Base-by-base conservation (phyloP, 1,140 invertebrate species). In the Lethrus apterus region DNA sequence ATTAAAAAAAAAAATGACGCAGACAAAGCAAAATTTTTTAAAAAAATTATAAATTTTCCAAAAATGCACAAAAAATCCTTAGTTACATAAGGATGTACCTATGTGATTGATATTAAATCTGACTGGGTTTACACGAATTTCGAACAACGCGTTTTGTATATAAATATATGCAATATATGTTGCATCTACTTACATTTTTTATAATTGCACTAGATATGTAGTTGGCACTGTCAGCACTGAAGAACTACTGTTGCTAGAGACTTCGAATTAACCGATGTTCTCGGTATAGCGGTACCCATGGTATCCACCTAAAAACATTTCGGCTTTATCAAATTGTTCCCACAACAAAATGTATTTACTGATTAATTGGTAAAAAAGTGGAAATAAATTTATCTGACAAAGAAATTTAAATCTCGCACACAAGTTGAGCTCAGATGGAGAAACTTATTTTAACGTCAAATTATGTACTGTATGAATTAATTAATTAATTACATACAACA, bases 271-370 rank as follows among this genome's bases (percentile, higher is more conserved):
- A 46, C 31, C 44, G 43, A 33, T 38, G 46, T 40, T 46, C 43
- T 51, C 50, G 48, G 54, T 35, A 54, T 58, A 58, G 56, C 56
- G 56, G 56, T 58, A 58, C 47, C 54, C 56, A 58, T 56, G 29
- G 48, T 48, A 51, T 54, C 34, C 50, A 53, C 53, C 53, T 56
- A 48, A 58, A 58, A 58, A 46, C 5, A 15, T 17, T 13, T 3
- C 3, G 14, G 3, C 15, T 36, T 36, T 17, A n/a, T 15, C 34
- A 17, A 36, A 18, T n/a, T n/a, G n/a, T n/a, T n/a, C n/a, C n/a
- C n/a, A n/a, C n/a, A n/a, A n/a, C n/a, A n/a, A n/a, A n/a, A n/a
- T n/a, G n/a, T n/a, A n/a, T n/a, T n/a, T n/a, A n/a, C n/a, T n/a
- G n/a, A n/a, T n/a, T n/a, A n/a, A n/a, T n/a, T n/a, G n/a, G n/a